Conservation (phyloP, 2,113 vertebrate genomes). For the Chunga burmeisteri region DNA sequence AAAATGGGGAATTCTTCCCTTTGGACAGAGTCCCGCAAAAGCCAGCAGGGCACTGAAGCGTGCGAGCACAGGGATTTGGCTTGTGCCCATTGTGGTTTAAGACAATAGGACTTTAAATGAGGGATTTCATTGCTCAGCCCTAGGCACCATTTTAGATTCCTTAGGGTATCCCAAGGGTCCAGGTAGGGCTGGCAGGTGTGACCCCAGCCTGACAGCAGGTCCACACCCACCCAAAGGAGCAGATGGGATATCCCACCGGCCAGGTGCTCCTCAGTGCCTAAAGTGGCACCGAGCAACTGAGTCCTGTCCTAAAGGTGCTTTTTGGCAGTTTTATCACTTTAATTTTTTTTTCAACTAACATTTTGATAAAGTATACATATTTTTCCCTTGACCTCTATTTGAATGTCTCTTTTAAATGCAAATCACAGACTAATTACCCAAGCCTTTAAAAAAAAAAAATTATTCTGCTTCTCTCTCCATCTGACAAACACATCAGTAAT, state of each 20-base stretch:
- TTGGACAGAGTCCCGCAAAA: neutral
- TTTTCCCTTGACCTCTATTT: neutral
- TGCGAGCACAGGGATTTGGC: neutral
- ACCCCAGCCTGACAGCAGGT: neutral
- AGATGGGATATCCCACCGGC: neutral
- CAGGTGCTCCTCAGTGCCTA: neutral
- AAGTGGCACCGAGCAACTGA: rapidly evolving
- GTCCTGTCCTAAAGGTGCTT: neutral
- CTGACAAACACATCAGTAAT: neutral
- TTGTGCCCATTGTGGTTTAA: neutral
- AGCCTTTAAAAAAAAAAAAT: neutral
- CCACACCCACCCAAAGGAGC: neutral
- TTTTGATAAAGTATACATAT: neutral
- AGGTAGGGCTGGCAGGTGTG: neutral
- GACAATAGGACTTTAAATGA: neutral
- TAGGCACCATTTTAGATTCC: neutral
- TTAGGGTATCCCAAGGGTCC: neutral
- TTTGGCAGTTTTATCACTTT: neutral
- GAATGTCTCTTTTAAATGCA: neutral
- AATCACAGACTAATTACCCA: neutral
- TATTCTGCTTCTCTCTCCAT: neutral
- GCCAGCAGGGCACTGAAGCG: neutral
- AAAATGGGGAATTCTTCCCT: neutral
- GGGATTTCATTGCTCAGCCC: neutral
- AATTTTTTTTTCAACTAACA: neutral